phyloP scores from a whole-genome alignment of 2,797 vertebrate species.

The Smutsia gigantea region DNA sequence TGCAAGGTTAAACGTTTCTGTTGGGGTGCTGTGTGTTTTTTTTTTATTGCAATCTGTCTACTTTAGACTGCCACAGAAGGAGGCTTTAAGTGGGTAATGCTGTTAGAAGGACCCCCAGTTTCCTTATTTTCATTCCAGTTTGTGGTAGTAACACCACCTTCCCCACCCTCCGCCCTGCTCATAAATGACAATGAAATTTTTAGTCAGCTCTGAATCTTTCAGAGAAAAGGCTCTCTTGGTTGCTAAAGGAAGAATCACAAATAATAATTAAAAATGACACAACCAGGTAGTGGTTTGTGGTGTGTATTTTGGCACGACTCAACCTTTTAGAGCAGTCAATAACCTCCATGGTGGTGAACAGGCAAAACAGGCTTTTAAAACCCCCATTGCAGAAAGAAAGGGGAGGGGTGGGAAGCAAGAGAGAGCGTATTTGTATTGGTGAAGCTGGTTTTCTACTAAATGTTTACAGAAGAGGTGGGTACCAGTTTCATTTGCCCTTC shows the following conservation, averaged over 20 bases:
- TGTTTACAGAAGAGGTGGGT: not conserved
- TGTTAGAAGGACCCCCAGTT: not conserved
- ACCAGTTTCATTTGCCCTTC: not conserved
- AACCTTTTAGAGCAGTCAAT: conserved; percentile 42
- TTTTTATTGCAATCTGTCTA: not conserved
- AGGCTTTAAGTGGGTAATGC: not conserved
- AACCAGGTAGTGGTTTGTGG: not conserved
- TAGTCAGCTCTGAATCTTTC: conserved; percentile 21
- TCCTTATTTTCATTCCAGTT: not conserved
- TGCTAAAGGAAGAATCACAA: conserved; percentile 48
- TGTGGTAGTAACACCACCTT: not conserved
- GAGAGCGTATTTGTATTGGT: not conserved
- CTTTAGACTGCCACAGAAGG: not conserved
- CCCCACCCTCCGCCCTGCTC: not conserved
- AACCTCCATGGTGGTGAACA: not conserved
- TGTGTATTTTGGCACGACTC: conserved; percentile 59
- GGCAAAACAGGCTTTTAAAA: conserved; percentile 55
- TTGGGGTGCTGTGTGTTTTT: not conserved
- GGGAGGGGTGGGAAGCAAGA: not conserved
- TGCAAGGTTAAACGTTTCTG: conserved; percentile 16
- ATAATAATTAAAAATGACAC: conserved; percentile 75
- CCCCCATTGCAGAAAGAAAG: not conserved
- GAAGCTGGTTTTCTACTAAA: conserved; percentile 29
- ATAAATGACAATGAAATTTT: not conserved
- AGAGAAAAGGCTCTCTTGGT: conserved; percentile 52